phyloP scores from a whole-genome alignment of 64 coral and sea anemone species.

The Montipora foliosa region DNA sequence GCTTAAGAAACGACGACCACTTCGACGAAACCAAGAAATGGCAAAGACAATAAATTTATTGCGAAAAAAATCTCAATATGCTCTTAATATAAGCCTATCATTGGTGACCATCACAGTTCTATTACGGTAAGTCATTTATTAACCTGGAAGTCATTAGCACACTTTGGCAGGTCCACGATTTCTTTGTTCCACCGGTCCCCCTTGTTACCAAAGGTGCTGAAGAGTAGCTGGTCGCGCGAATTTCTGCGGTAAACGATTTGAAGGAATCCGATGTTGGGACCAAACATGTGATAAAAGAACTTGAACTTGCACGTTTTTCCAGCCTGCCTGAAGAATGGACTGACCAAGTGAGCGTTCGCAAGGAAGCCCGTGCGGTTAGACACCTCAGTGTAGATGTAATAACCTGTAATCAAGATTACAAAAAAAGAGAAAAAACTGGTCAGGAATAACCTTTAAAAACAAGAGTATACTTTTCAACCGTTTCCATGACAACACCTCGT shows the following conservation, averaged over 20 bases:
- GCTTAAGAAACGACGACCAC: too few relatives aligned
- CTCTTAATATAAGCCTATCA: too few relatives aligned
- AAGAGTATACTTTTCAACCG: not conserved
- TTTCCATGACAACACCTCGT: too few relatives aligned
- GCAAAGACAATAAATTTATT: too few relatives aligned
- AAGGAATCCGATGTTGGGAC: conserved; percentile 67
- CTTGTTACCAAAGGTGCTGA: conserved; percentile 67
- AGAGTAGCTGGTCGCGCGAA: conserved; percentile 61
- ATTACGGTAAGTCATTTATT: not conserved
- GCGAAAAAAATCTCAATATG: too few relatives aligned
- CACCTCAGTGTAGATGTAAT: conserved; percentile 89
- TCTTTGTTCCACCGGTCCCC: conserved; percentile 78
- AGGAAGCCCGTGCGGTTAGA: conserved; percentile 75
- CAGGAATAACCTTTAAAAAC: not conserved
- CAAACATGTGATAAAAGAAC: conserved; percentile 99
- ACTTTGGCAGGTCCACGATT: conserved; percentile 61
- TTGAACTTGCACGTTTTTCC: conserved; percentile 88
- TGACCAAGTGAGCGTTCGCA: conserved; percentile 82
- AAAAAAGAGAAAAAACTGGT: not conserved
- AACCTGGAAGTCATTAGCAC: conserved; percentile 90
- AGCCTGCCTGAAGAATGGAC: conserved; percentile 84
- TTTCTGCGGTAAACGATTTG: conserved; percentile 81
- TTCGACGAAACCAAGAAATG: too few relatives aligned
- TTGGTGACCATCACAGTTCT: not conserved
- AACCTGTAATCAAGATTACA: conserved; percentile 43